Evolutionary conservation across 2,113 vertebrate species (phyloP), one percentile per base, ranked within the genome.

Genomic region (Nibea albiflora): DNA sequence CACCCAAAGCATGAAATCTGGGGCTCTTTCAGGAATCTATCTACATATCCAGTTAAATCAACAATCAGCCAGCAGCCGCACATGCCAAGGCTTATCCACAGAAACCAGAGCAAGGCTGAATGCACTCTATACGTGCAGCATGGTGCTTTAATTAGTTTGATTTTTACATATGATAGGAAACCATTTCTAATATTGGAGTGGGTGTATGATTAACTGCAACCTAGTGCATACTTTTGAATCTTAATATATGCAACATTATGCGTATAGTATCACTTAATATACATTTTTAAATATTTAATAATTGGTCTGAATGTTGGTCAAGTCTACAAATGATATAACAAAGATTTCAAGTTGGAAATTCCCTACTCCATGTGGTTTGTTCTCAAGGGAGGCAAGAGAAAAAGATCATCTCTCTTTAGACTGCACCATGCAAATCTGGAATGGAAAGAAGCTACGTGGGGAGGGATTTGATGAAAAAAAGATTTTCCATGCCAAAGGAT

Each of bases 1-100:
- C 78, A 88, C 89, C 85, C 78, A 90, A 78, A 88, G 88, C 85
- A 88, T 87, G 76, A 88, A 89, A 88, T 92, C 85, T 85, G 81
- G 85, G 70, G 61, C 78, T 86, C 85, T 89, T 91, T 86, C 82
- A 85, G 77, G 84, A 88, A 87, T 85, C 44, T 62, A 90, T 91
- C 86, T 88, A 81, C 79, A 92, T 86, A 90, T 89, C 85, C 74
- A 75, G 84, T 83, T 80, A 74, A 70, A 89, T 85, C 85, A 90
- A 86, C 87, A 88, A 67, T 78, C 69, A 47, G 64, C 67, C 56
- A 87, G 67, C 76, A 54, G 75, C 67, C 8, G 11, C 85, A 69
- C 78, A 89, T 77, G 84, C 76, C 78, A 78, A 78, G 62, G 75
- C 79, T 85, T 81, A 89, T 84, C 73, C 85, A 85, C 72, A 63